phyloP scores from a whole-genome alignment of 2,888 invertebrate genomes.

The Rhorus exstirpatorius region DNA sequence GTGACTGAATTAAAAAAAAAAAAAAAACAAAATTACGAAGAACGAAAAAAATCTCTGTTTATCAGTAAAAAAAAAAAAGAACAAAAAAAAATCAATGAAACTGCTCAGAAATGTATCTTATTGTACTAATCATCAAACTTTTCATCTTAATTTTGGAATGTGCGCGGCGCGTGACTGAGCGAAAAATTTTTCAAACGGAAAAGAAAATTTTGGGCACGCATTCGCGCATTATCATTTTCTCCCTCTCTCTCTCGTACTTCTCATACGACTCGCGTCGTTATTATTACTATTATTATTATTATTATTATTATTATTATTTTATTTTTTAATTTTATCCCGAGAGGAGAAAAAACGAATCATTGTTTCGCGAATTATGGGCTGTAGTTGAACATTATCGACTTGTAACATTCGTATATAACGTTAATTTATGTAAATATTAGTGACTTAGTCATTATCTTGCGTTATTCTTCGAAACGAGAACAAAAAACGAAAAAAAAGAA shows the following conservation, averaged over 20 bases:
- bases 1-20: slow-evolving; percentile 26
- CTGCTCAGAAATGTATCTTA: slow-evolving; percentile 72
- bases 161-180: slow-evolving; percentile 32
- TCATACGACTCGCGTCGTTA: slow-evolving; percentile 9
- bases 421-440: slow-evolving; percentile 82
- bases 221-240: slow-evolving; percentile 37
- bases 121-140: slow-evolving; percentile 59
- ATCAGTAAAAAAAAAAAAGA: slow-evolving; percentile 56
- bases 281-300: slow-evolving; percentile 12
- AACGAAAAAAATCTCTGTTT: slow-evolving; percentile 40
- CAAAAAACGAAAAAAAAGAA: slow-evolving; percentile 44
- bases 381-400: slow-evolving; percentile 75
- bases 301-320: slow-evolving; percentile 13
- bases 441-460: slow-evolving; percentile 72
- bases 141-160: slow-evolving; percentile 42
- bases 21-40: slow-evolving; percentile 13
- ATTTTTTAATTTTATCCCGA: slow-evolving; percentile 35
- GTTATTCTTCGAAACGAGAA: slow-evolving; percentile 53
- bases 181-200: no score
- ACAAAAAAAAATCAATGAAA: slow-evolving; percentile 55
- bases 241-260: slow-evolving; percentile 34
- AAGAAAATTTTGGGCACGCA: no score
- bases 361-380: slow-evolving; percentile 52
- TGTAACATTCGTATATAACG: slow-evolving; percentile 77
- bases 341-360: slow-evolving; percentile 28